phyloP scores from a whole-genome alignment of 53 echinoderm and acorn worm species.

The Echinometra lucunter region DNA sequence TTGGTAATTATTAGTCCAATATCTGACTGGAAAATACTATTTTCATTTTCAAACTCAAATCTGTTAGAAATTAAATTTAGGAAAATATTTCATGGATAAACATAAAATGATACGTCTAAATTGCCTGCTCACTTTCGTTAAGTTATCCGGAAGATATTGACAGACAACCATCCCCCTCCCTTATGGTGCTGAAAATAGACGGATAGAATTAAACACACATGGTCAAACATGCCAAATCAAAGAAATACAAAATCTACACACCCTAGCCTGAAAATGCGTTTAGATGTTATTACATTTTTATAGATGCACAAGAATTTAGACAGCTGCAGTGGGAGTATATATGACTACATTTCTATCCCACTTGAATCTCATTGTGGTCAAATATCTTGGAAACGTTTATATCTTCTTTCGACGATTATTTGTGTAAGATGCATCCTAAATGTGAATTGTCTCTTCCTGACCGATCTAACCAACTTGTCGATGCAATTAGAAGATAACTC shows the following conservation, averaged over 20 bases:
- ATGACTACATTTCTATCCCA: neutral
- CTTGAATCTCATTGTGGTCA: neutral
- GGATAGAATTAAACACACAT: neutral
- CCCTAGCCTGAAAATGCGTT: neutral
- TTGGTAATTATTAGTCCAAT: no score
- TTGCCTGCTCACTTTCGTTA: no score
- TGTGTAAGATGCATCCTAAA: neutral
- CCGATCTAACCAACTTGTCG: neutral
- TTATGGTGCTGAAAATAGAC: neutral
- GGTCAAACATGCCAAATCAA: neutral
- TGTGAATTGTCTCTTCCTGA: conserved; percentile 2
- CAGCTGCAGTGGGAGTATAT: neutral
- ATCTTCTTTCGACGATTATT: neutral
- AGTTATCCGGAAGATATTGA: no score
- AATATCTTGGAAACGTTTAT: neutral
- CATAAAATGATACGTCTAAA: no score
- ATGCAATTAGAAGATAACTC: conserved; percentile 23
- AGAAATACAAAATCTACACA: neutral
- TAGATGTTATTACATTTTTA: neutral
- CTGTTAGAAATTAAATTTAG: no score
- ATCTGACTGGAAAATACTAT: no score
- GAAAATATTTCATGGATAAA: no score
- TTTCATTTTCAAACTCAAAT: no score
- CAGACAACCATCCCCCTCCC: no score
- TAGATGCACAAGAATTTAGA: neutral